phyloP scores from a whole-genome alignment of 2,797 vertebrate genomes.

The Acomys russatus region DNA sequence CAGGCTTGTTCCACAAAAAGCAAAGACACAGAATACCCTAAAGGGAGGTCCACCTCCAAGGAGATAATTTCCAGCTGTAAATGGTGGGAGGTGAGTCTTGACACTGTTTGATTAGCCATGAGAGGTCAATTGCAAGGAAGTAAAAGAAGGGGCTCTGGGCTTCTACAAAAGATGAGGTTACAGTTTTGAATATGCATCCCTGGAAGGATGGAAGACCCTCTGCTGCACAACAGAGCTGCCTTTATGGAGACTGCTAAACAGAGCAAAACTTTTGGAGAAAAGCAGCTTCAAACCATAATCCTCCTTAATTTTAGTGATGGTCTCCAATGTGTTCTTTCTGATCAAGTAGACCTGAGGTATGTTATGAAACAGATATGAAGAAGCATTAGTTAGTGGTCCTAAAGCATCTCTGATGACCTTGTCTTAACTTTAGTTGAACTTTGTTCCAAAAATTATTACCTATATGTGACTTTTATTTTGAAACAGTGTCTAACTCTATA shows the following conservation, averaged over 20 bases:
- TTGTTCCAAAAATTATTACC: neutral
- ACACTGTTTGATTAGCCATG: neutral
- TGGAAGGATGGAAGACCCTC: neutral
- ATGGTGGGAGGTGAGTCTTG: neutral
- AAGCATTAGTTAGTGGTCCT: neutral
- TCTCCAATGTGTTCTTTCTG: neutral
- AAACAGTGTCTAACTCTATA: neutral
- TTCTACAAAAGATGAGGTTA: neutral
- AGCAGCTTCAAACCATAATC: neutral
- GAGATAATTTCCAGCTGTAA: neutral
- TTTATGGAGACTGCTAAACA: neutral
- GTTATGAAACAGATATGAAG: neutral
- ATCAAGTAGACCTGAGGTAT: neutral
- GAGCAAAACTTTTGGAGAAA: conserved; percentile 1
- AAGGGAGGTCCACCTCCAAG: neutral
- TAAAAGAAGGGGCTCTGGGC: conserved; percentile 36
- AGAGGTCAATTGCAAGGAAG: neutral
- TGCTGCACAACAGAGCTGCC: neutral
- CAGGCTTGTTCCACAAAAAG: conserved; percentile 54
- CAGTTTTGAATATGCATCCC: neutral
- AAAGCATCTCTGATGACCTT: neutral
- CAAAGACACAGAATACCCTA: neutral
- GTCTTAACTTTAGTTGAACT: neutral
- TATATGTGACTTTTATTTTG: neutral
- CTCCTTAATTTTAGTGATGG: neutral